These are phyloP conservation scores for Rambutsinella grinnellia DNA, from an alignment of 2,888 invertebrate genomes.

Conservation along the genomic window DNA sequence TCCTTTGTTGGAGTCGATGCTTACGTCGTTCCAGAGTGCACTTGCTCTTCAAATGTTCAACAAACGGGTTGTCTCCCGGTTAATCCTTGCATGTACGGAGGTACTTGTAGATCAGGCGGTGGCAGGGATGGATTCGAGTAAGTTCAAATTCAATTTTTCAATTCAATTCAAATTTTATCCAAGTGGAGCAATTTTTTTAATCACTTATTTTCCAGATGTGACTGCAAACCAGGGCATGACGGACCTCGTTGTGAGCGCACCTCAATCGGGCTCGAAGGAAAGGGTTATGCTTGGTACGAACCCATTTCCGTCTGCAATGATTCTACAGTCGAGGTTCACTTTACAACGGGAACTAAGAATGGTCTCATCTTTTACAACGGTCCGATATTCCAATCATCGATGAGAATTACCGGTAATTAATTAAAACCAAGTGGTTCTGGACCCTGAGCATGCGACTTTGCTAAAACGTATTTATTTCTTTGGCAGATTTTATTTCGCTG, in stretches of 20 bases:
- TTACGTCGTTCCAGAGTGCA: conserved; percentile 78
- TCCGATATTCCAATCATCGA: conserved; percentile 71
- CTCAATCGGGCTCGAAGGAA: conserved; percentile 88
- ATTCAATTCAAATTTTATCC: too few relatives aligned
- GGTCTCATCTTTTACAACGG: conserved; percentile 94
- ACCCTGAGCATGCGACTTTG: not conserved
- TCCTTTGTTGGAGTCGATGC: conserved; percentile 95
- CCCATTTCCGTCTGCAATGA: conserved; percentile 88
- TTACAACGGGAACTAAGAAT: conserved; percentile 79
- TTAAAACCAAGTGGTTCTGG: not conserved
- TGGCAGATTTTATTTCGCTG: conserved; percentile 88
- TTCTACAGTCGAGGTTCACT: conserved; percentile 84
- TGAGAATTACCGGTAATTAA: conserved; percentile 48
- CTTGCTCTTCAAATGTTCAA: conserved; percentile 64
- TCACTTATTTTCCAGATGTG: conserved; percentile 74
- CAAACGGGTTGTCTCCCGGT: conserved; percentile 68
- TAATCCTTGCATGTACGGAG: conserved; percentile 66
- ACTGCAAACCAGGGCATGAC: conserved; percentile 82
- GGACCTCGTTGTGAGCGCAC: conserved; percentile 94
- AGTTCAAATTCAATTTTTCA: too few relatives aligned
- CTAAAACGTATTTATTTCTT: not conserved
- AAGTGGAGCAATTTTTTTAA: too few relatives aligned
- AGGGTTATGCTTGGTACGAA: conserved; percentile 93
- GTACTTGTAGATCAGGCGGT: conserved; percentile 57
- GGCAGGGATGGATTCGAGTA: conserved; percentile 55